Conservation (phyloP, 2,888 invertebrate species). For the Nymphalis urticae region DNA sequence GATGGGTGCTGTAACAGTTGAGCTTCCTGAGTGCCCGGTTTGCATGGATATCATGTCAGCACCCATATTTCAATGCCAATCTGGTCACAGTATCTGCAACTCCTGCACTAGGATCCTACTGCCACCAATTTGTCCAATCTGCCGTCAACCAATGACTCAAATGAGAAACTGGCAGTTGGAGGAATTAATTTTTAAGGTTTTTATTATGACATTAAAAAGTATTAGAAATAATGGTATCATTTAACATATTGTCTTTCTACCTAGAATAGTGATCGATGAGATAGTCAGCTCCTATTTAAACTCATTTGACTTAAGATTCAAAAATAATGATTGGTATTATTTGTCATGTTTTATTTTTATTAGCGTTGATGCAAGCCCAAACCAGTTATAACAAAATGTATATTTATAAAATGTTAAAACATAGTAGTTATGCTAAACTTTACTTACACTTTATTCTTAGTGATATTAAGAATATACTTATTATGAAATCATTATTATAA, state of each 20-base stretch:
- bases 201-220: slow-evolving; percentile 1
- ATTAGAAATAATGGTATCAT: no score
- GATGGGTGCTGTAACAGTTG: slow-evolving; percentile 41
- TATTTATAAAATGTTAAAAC: no score
- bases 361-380: no score
- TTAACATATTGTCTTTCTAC: neutral
- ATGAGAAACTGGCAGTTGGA: slow-evolving; percentile 73
- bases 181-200: slow-evolving; percentile 64
- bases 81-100: slow-evolving; percentile 71
- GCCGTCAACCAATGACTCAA: slow-evolving; percentile 70
- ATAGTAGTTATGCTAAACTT: no score
- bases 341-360: no score
- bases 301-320: no score
- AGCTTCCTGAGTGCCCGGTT: slow-evolving; percentile 71
- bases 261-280: neutral
- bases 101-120: slow-evolving; percentile 56
- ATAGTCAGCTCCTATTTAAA: no score
- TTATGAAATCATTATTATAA: no score
- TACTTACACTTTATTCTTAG: no score
- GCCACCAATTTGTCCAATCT: slow-evolving; percentile 68
- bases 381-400: no score
- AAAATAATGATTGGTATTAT: no score
- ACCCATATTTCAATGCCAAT: slow-evolving; percentile 70
- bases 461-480: no score
- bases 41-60: slow-evolving; percentile 66